Evolutionary conservation across 2,797 vertebrate species (phyloP).

Genomic region (Phrynocephalus guinanensis): DNA sequence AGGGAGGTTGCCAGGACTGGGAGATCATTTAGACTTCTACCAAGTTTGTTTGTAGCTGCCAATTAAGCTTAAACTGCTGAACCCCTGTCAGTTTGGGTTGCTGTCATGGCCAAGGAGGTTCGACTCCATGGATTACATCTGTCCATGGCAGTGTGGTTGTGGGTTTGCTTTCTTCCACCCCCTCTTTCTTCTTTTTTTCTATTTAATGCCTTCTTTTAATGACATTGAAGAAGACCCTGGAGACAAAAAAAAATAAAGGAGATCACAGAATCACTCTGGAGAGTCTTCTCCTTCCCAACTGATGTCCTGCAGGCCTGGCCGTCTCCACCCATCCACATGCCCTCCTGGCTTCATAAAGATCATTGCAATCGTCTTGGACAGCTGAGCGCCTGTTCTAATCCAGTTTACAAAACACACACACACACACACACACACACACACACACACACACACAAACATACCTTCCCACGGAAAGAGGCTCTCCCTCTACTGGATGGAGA

Average conservation of each 20-base stretch:
- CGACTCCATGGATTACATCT: not conserved
- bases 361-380: constrained; percentile 4
- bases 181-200: not conserved
- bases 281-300: not conserved
- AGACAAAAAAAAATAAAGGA: not conserved
- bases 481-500: not conserved
- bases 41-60: constrained; percentile 58
- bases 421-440: too few species aligned
- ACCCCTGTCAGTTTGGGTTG: constrained; percentile 66
- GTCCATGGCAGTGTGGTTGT: not conserved
- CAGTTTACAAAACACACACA: not conserved
- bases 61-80: constrained; percentile 53
- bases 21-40: constrained; percentile 16
- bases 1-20: not conserved
- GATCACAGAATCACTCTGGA: not conserved
- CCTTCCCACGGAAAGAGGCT: not conserved
- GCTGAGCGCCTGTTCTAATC: not conserved
- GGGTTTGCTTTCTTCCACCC: too few species aligned
- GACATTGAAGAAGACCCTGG: constrained; percentile 9
- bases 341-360: not conserved
- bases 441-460: too few species aligned
- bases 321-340: not conserved
- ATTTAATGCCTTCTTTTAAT: constrained; percentile 31
- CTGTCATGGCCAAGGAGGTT: constrained; percentile 46
- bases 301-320: not conserved